Evolutionary conservation across 2,797 vertebrate genomes (phyloP), one percentile per base, ranked within the genome.

Genomic region (Pseudotriccus pelzelni): DNA sequence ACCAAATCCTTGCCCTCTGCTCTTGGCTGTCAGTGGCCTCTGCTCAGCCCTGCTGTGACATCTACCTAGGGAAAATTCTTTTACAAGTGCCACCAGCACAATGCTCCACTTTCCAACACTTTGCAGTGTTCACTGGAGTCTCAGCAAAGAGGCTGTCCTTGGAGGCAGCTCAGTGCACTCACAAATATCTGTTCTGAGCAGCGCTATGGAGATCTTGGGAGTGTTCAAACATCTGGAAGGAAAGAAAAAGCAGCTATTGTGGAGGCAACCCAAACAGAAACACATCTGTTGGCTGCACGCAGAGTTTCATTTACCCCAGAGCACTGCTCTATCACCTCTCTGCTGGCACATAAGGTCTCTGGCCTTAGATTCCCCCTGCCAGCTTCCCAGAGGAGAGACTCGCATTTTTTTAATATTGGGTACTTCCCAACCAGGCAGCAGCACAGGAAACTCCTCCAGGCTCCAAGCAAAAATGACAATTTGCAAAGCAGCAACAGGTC

Each of bases 111-210:
- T 74, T 77, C 66, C 49, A 74, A 55, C 36, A 46, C 60, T 79
- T 39, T 14, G 19, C 52, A 28, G 13, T 60, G 25, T 64, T 78
- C 46, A 52, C 0, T 27, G 49, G 53, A 7, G 11, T 43, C 76
- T 70, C 3, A 0, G 53, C 56, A 67, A 66, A 77, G 32, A 58
- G 43, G 21, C 16, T 1, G 0, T 47, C 41, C 37, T 68, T 19
- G 7, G 30, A 78, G 70, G 41, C 37, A 62, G n/a, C 53, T 78
- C 44, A 2, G 27, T 46, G 80, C 55, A 23, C 56, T 37, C 19
- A 17, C 27, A 78, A 53, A 53, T 69, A 58, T 10, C 84, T 49
- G 46, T 46, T 55, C 80, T 66, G 63, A 66, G 28, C 68, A 49
- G 30, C 1, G 1, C 43, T 37, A 46, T 3, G 19, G 58, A 84